Evolutionary conservation across 2,888 invertebrate genomes (phyloP).

Genomic region (Diarsia mendica): DNA sequence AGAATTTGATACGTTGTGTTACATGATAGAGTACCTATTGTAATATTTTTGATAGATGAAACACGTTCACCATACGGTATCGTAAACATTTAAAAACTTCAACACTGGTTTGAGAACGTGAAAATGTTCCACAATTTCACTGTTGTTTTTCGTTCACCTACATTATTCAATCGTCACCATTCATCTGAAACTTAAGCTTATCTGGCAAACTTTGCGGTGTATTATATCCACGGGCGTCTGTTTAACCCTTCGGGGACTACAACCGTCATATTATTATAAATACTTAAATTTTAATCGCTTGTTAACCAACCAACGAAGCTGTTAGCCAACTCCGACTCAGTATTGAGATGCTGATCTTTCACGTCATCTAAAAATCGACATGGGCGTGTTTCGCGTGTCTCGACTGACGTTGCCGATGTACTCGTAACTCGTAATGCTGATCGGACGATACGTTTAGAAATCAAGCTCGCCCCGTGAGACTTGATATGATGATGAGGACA

Average conservation of each 20-base stretch:
- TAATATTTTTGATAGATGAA: constrained; percentile 44
- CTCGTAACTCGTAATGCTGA: constrained; percentile 69
- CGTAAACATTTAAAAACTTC: constrained; percentile 28
- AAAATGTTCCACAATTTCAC: background rate
- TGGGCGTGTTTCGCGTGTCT: constrained; percentile 54
- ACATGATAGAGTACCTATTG: constrained; percentile 58
- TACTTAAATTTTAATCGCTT: background rate
- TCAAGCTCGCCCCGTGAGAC: constrained; percentile 59
- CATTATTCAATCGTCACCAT: background rate
- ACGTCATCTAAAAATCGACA: constrained; percentile 40
- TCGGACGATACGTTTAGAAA: constrained; percentile 74
- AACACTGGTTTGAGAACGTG: background rate
- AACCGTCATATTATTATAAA: background rate
- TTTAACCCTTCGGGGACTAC: background rate
- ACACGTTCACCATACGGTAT: constrained; percentile 39
- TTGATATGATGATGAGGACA: background rate
- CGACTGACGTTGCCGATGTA: constrained; percentile 58
- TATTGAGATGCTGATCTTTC: constrained; percentile 49
- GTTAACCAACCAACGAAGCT: constrained; percentile 2
- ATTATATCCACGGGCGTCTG: background rate
- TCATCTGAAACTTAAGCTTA: no score
- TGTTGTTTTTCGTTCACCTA: background rate
- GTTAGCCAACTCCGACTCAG: constrained; percentile 2
- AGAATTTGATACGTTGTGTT: constrained; percentile 60
- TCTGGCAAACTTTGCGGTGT: background rate